Evolutionary conservation across 1,140 invertebrate species (phyloP).

Genomic region (Drosophila sproati): DNA sequence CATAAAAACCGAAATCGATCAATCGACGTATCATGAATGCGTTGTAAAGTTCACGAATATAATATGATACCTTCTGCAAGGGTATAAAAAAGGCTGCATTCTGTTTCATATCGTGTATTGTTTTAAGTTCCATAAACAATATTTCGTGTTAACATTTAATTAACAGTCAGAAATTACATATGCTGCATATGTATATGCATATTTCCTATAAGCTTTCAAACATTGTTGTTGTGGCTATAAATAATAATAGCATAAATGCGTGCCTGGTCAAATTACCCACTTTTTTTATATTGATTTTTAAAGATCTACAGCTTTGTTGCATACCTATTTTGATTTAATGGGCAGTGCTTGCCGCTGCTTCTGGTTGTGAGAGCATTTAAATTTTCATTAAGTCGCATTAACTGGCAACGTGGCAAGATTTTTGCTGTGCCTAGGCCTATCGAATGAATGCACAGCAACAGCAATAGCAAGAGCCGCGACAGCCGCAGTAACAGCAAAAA

Average conservation of each 20-base stretch:
- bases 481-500: constrained; percentile 65
- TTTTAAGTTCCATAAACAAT: constrained; percentile 8
- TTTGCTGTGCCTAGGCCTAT: constrained; percentile 38
- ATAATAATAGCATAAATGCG: neutral
- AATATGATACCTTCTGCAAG: neutral
- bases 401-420: constrained; percentile 15
- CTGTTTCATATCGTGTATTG: neutral
- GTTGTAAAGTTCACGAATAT: no score
- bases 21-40: neutral
- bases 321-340: constrained; percentile 15
- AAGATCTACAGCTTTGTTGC: neutral
- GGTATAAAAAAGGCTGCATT: neutral
- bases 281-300: neutral
- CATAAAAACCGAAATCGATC: neutral
- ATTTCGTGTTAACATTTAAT: constrained; percentile 35
- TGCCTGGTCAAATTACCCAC: constrained; percentile 1
- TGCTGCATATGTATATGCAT: neutral
- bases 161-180: constrained; percentile 16
- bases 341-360: constrained; percentile 4
- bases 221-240: constrained; percentile 1
- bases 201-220: neutral
- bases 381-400: constrained; percentile 50
- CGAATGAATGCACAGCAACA: constrained; percentile 21
- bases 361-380: constrained; percentile 29
- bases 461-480: neutral